phyloP scores from a whole-genome alignment of 2,113 vertebrate genomes.

The Lophochroa leadbeateri region DNA sequence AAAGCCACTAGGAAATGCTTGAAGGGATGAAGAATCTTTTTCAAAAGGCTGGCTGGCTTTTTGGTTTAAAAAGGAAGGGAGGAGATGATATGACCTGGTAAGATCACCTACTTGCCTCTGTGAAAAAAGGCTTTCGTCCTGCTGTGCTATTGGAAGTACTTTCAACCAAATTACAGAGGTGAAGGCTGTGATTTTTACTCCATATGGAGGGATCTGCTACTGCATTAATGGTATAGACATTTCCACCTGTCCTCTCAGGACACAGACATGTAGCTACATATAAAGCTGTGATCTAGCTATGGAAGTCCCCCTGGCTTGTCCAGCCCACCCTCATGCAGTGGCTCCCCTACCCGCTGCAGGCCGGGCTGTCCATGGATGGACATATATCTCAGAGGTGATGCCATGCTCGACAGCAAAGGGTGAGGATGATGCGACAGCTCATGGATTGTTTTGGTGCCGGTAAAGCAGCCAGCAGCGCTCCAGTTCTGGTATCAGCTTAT shows the following conservation, averaged over 20 bases:
- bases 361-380: accelerated
- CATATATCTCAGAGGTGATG: background rate
- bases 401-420: background rate
- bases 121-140: accelerated
- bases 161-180: background rate
- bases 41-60: background rate
- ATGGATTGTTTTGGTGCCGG: accelerated
- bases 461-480: background rate
- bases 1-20: background rate
- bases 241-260: background rate
- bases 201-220: background rate
- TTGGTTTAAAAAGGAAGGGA: background rate
- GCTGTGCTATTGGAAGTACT: background rate
- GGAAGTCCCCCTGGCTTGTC: background rate
- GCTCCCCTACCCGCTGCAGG: background rate
- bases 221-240: accelerated
- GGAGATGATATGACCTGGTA: accelerated
- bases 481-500: accelerated
- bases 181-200: background rate
- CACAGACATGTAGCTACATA: accelerated
- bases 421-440: background rate
- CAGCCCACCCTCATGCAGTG: background rate
- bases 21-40: background rate
- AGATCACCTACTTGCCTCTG: background rate
- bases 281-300: background rate